phyloP scores from a whole-genome alignment of 2,113 vertebrate genomes.

The Menidia beryllina region DNA sequence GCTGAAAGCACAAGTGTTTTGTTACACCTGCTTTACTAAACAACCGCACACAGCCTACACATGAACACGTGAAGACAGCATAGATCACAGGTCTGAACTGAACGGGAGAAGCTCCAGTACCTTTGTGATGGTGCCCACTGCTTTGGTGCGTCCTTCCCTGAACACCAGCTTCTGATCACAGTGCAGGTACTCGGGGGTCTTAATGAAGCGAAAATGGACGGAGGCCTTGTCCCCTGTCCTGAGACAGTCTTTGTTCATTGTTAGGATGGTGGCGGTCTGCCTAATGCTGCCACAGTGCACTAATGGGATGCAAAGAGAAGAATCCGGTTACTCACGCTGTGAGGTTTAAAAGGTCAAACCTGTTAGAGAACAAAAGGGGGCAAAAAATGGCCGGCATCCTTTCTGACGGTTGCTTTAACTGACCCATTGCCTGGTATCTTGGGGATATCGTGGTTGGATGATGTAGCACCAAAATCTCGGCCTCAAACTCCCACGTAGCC shows the following conservation, averaged over 20 bases:
- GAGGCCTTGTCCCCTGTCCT: conserved; percentile 95
- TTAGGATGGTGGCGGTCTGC: conserved; percentile 94
- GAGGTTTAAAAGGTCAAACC: neutral
- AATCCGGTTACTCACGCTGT: neutral
- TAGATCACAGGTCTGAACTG: neutral
- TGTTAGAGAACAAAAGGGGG: neutral
- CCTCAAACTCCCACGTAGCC: conserved; percentile 97
- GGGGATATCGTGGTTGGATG: conserved; percentile 96
- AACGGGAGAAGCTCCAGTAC: conserved; percentile 60
- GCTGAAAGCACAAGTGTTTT: conserved; percentile 77
- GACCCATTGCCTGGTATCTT: conserved; percentile 97
- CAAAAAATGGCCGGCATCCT: neutral
- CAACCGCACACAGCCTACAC: neutral
- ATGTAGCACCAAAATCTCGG: conserved; percentile 93
- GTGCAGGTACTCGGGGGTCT: conserved; percentile 95
- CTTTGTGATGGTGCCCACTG: conserved; percentile 97
- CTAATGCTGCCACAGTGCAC: conserved; percentile 97
- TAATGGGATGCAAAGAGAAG: conserved; percentile 48
- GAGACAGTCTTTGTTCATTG: conserved; percentile 96
- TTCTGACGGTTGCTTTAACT: conserved; percentile 1
- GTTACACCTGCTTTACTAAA: neutral
- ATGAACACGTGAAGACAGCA: too few relatives aligned
- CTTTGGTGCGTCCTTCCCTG: conserved; percentile 95
- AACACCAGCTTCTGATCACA: conserved; percentile 96
- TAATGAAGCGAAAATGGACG: conserved; percentile 97